Percentiles rank a stretch among this genome's conserved stretches.
These are phyloP conservation scores for Cettia cetti DNA, from an alignment of 2,113 vertebrate species.

Conservation along the genomic window DNA sequence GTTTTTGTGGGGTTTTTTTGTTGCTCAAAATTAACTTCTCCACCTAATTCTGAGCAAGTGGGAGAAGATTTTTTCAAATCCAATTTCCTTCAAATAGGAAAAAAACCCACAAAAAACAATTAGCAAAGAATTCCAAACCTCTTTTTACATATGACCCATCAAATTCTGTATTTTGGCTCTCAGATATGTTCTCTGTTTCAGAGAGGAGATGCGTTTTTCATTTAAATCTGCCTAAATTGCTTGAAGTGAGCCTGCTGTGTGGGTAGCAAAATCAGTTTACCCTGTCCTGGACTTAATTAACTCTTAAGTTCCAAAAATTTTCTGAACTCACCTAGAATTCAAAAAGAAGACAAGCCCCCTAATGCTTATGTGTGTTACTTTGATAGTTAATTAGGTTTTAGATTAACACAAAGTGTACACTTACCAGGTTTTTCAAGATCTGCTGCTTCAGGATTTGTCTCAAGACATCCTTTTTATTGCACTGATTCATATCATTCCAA, in stretches of 20 bases:
- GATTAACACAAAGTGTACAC: not conserved
- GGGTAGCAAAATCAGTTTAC: not conserved
- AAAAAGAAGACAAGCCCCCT: not conserved
- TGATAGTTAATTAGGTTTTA: not conserved
- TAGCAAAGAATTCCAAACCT: not conserved
- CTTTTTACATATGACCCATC: not conserved
- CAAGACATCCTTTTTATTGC: not conserved
- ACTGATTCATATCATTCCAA: slow-evolving; percentile 38
- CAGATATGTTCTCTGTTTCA: not conserved
- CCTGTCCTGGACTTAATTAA: not conserved
- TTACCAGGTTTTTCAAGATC: slow-evolving; percentile 10
- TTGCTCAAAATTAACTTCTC: not conserved
- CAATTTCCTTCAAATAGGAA: not conserved
- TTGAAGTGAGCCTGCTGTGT: not conserved
- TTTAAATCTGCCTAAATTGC: not conserved
- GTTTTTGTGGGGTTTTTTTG: not conserved
- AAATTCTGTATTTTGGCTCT: not conserved
- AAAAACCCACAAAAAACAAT: not conserved
- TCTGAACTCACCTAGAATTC: not conserved
- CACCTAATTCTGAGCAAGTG: not conserved
- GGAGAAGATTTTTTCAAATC: not conserved
- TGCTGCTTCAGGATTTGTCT: slow-evolving; percentile 1
- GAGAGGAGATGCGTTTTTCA: not conserved
- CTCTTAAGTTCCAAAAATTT: not conserved
- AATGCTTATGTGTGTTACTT: not conserved